phyloP scores from a whole-genome alignment of 2,113 vertebrate genomes.

The Mormyrus iriodes region DNA sequence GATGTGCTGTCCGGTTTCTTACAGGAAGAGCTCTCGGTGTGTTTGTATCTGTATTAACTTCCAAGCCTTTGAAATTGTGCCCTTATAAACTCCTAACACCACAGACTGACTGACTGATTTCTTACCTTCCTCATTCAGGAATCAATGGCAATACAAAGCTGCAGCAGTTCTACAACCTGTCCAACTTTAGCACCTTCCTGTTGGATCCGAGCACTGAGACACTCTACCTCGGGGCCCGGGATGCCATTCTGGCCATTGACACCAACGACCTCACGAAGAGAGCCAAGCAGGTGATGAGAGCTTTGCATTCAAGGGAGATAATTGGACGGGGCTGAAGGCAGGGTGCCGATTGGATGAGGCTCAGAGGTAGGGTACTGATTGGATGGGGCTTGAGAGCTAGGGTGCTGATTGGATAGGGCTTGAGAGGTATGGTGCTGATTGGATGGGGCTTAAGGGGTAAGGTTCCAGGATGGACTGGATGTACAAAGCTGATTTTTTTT shows the following conservation, averaged over 20 bases:
- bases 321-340: background rate
- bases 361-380: background rate
- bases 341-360: background rate
- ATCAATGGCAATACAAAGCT: constrained; percentile 37
- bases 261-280: constrained; percentile 34
- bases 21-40: background rate
- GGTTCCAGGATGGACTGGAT: background rate
- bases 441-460: background rate
- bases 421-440: background rate
- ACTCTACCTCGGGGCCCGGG: constrained; percentile 69
- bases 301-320: background rate
- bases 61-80: background rate
- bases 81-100: background rate
- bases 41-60: background rate
- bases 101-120: background rate
- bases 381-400: background rate
- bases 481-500: no score
- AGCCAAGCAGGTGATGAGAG: constrained; percentile 38
- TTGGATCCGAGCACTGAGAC: constrained; percentile 57
- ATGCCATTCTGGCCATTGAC: constrained; percentile 67
- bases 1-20: background rate
- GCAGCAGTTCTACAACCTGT: constrained; percentile 21
- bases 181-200: constrained; percentile 70
- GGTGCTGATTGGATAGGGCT: background rate
- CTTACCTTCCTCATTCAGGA: constrained; percentile 5